Evolutionary conservation across 2,888 invertebrate genomes (phyloP), one percentile per base, ranked within the genome.

Genomic region (Saturnia pavonia): DNA sequence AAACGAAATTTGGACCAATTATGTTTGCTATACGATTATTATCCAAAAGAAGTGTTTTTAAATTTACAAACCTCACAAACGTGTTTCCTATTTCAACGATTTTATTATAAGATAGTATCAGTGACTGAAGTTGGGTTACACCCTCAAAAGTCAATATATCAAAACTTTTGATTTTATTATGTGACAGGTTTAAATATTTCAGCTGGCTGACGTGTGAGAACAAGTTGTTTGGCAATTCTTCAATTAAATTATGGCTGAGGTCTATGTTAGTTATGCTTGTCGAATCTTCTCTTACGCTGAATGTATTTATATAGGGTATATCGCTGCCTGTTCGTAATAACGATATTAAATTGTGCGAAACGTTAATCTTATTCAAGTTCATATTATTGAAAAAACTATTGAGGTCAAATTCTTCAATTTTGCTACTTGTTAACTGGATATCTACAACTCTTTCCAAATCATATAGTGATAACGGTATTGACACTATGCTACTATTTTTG

Each of bases 121-220:
- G 70, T n/a, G 73, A 72, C 48, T 72, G 54, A 43, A 77, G 69
- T 43, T 65, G 67, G 3, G 73, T 34, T 16, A 75, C 43, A 12
- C 76, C 75, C 70, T 75, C 75, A 70, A 77, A 77, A n/a, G 74
- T 74, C 11, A 72, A 65, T 19, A 74, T 69, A 27, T 68, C 71
- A 12, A 77, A 69, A 66, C 51, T 69, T 12, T 67, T 69, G n/a
- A 77, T 74, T 8, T 63, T 63, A 67, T 77, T 77, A 54, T 77
- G 40, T 0, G 76, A 77, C 34, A 77, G n/a, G 70, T 77, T 71
- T 42, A 77, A 73, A 67, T 73, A 63, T 34, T 74, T 22, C 19
- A 77, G 60, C 54, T 75, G 68, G 25, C 42, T 63, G 48, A 73
- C 72, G 12, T 54, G 45, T 16, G 22, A 42, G 51, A 77, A 77